Base-by-base conservation (phyloP, 2,113 vertebrate genomes). In the Oophaga pumilio region DNA sequence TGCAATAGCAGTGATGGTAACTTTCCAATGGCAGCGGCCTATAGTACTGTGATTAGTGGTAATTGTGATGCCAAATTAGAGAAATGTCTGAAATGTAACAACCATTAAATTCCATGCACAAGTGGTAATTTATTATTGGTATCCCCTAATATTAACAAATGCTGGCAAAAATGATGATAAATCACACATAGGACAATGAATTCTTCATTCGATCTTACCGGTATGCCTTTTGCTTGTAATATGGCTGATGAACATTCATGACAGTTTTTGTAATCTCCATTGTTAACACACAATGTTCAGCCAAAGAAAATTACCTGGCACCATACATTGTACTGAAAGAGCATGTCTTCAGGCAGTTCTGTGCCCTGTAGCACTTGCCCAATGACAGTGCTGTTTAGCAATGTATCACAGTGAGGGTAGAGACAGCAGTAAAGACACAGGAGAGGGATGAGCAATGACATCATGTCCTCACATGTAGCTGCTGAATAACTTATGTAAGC, bases 391-490 rank as follows among this genome's bases (percentile, higher is more conserved):
- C 26, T 7, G 26, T 11, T 17, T 28, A 71, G 68, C 68, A 28
- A 14, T 33, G 68, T 71, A 17, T 17, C 8, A n/a, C 68, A 7
- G 14, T 43, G 33, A 43, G 33, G 33, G 33, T 43, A 43, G 33
- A 43, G 33, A 43, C 33, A 43, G 33, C 33, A 5, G 33, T 43
- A 5, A 43, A 28, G 26, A 50, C 56, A 49, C 64, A 71, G 64
- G 64, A 71, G 79, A 57, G 79, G 59, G 79, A 17, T 60, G 57
- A 62, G 26, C 79, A 82, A 64, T 82, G 82, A 69, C 82, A 84
- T 84, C 82, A 84, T 52, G 33, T 69, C 82, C 49, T 53, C 33
- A 69, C 64, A 69, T 56, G 64, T 84, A 69, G 49, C 64, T 84
- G 62, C 12, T 18, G 79, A 64, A 64, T 64, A 28, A 28, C 79